A percentile compares a stretch with the other conserved stretches of the same genome.
Evolutionary conservation across 2,797 vertebrate genomes (phyloP).

Genomic region (Gymnocypris eckloni): DNA sequence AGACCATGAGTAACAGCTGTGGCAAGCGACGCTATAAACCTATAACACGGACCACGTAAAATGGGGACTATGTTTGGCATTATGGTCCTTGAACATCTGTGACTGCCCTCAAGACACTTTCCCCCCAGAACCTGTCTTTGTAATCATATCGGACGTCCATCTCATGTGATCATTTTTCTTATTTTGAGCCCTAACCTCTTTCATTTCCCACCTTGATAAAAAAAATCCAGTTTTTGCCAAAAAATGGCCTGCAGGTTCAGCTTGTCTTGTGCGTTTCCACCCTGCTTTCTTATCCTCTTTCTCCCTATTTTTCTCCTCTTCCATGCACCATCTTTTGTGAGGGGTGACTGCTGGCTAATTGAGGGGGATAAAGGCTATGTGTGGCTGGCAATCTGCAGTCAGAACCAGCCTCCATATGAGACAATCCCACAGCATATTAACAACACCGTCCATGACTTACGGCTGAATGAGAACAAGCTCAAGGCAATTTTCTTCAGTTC

Average conservation of each 20-base stretch:
- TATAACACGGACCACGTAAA: slow-evolving; percentile 73
- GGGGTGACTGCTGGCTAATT: slow-evolving; percentile 87
- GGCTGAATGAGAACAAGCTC: slow-evolving; percentile 89
- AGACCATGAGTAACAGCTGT: slow-evolving; percentile 73
- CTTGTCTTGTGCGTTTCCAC: slow-evolving; percentile 58
- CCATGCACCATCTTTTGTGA: slow-evolving; percentile 63
- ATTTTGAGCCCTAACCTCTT: slow-evolving; percentile 51
- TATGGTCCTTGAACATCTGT: slow-evolving; percentile 68
- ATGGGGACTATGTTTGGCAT: slow-evolving; percentile 69
- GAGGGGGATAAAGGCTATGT: slow-evolving; percentile 90
- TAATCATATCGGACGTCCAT: slow-evolving; percentile 50
- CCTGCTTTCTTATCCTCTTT: slow-evolving; percentile 73
- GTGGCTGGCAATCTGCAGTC: slow-evolving; percentile 91
- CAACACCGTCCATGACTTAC: slow-evolving; percentile 87
- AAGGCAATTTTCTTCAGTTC: slow-evolving; percentile 87
- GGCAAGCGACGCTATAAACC: slow-evolving; percentile 64
- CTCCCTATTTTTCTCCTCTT: slow-evolving; percentile 65
- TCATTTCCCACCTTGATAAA: slow-evolving; percentile 57
- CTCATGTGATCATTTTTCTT: slow-evolving; percentile 49
- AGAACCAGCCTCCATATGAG: slow-evolving; percentile 90
- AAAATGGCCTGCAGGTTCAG: slow-evolving; percentile 71
- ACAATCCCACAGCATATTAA: slow-evolving; percentile 91
- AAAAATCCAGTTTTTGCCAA: slow-evolving; percentile 52
- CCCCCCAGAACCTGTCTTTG: slow-evolving; percentile 40
- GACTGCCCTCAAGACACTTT: slow-evolving; percentile 66